Evolutionary conservation across 2,888 invertebrate genomes (phyloP).

Genomic region (Saturnia pavonia): DNA sequence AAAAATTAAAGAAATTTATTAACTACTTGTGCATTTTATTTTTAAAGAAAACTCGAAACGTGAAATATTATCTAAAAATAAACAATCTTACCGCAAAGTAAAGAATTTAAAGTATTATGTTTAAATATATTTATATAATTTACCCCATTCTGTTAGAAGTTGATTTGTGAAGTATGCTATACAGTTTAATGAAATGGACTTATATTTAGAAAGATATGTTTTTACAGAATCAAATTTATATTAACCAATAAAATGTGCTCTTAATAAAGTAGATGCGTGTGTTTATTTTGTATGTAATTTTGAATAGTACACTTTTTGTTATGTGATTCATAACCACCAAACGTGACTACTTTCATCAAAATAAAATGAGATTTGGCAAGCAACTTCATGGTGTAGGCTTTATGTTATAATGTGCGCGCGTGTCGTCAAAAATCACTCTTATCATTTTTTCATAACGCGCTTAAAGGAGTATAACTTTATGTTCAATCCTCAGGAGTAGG

Average conservation of each 20-base stretch:
- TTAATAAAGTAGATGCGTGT: not conserved
- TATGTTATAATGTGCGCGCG: too few species aligned
- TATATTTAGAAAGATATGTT: not conserved
- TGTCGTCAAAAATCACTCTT: too few species aligned
- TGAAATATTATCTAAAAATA: not conserved
- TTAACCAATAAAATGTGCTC: not conserved
- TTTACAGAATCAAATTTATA: not conserved
- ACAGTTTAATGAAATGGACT: not conserved
- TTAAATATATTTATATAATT: slow-evolving; percentile 3
- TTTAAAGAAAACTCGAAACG: not conserved
- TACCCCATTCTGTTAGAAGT: not conserved
- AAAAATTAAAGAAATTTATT: not conserved
- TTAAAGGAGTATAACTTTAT: too few species aligned
- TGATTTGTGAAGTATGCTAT: not conserved
- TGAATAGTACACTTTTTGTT: too few species aligned
- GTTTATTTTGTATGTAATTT: not conserved
- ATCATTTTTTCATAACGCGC: too few species aligned
- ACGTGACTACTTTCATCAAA: too few species aligned
- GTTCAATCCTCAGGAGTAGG: too few species aligned
- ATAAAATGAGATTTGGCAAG: too few species aligned
- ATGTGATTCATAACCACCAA: too few species aligned
- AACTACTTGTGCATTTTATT: not conserved
- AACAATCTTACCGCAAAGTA: not conserved
- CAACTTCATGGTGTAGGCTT: too few species aligned
- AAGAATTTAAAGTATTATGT: not conserved